Base-by-base conservation (phyloP, 2,888 invertebrate genomes). In the Coremacera marginata region DNA sequence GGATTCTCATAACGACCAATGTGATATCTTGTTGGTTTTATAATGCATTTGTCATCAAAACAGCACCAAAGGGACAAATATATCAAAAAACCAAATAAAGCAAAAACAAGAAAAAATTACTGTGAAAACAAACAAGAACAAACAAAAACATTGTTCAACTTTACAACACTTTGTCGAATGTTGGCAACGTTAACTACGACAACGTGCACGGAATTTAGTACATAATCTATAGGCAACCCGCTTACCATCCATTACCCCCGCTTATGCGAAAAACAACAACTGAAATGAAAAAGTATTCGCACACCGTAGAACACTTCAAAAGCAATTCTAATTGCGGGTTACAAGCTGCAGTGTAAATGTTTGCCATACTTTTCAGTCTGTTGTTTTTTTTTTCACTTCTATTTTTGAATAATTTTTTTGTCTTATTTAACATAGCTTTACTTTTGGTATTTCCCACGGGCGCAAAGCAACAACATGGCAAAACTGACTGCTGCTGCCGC, bases 261-360 rank as follows among this genome's bases (percentile, higher is more conserved):
- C 44, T 3, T 44, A 11, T 7, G 1, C 14, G 44, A 44, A 44
- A 44, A 44, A 44, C 11, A 14, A 1, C 44, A 44, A 44, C 44
- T 44, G 44, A 44, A 44, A 44, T 44, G 44, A 44, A 44, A 44
- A 44, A 44, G 44, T 44, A 44, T 11, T 44, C 44, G 14, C 44
- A 44, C 44, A 44, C 44, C 44, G 44, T 44, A 44, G 11, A 44
- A 52, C 55, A 49, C 55, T 70, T 70, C n/a, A 11, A 62, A 73
- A 63, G 49, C 22, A 65, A 31, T 67, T 67, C 74, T 74, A 74
- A 74, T 74, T 74, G 74, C 74, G 74, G 67, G 67, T 67, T 67
- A 67, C 74, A 74, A 37, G 19, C 49, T 62, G 19, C 31, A 44
- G 37, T 2, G n/a, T n/a, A 62, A 62, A 60, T 14, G 16, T 44